Evolutionary conservation across 2,888 invertebrate genomes (phyloP).

Genomic region (Dusona sp.): DNA sequence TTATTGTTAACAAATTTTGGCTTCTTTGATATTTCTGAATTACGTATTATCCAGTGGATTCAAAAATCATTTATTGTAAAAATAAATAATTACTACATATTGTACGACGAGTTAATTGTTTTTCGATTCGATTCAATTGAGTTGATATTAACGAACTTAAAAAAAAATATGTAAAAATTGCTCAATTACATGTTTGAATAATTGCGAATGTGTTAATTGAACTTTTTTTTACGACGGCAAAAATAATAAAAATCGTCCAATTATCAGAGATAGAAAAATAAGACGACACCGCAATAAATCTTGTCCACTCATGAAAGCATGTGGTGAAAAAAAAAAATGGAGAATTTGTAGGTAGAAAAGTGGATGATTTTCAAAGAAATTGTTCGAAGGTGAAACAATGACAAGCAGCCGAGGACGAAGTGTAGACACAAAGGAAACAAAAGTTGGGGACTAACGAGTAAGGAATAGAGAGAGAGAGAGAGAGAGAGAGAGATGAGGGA

Average conservation of each 20-base stretch:
- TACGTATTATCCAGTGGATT: too few species aligned
- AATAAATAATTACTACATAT: not conserved
- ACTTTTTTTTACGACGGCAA: too few species aligned
- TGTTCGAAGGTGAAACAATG: conserved; percentile 37
- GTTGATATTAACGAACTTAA: too few species aligned
- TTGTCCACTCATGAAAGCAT: not conserved
- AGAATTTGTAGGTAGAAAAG: conserved; percentile 11
- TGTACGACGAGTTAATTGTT: not conserved
- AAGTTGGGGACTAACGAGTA: conserved; percentile 18
- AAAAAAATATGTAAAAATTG: not conserved
- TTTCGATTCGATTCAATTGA: too few species aligned
- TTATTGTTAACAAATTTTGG: not conserved
- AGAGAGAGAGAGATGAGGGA: conserved; percentile 36
- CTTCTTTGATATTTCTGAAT: too few species aligned
- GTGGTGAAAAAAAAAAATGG: not conserved
- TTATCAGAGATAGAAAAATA: not conserved
- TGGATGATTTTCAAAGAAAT: conserved; percentile 15
- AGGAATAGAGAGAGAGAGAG: conserved; percentile 34
- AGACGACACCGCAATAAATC: not conserved
- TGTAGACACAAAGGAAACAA: conserved; percentile 63
- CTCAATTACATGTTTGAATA: not conserved
- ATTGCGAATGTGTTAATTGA: too few species aligned
- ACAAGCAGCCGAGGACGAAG: conserved; percentile 28
- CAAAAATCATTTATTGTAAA: not conserved
- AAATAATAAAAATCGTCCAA: not conserved